Evolutionary conservation across 2,113 vertebrate species (phyloP), one percentile per base, ranked within the genome.

Genomic region (Calidris pygmaea): DNA sequence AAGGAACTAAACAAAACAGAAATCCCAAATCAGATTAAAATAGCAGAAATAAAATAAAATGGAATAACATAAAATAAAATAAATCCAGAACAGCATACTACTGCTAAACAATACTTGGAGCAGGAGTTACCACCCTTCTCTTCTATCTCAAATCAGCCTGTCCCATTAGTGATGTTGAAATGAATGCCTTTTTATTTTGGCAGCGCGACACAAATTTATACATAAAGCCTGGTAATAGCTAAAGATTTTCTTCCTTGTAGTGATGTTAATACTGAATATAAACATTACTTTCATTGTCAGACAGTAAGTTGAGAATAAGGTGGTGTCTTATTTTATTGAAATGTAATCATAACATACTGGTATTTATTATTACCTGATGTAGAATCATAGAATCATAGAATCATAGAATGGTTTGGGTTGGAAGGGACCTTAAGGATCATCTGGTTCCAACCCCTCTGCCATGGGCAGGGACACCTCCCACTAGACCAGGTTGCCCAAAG

Each of bases 211-310:
- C 1, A 2, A 70, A 52, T 87, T 91, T 95, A 67, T 87, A 59
- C 35, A 52, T 58, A 81, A 84, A 62, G 4, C 18, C 35, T 52
- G n/a, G 23, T 79, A 93, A 82, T 86, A 96, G 71, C 21, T 65
- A 81, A 96, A 95, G 20, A 77, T 78, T 91, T 95, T 62, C 92
- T 92, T 91, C 67, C 72, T 93, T 53, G 93, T 96, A 92, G 32
- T 77, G 83, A 68, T 83, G 66, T 45, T 85, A 72, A 93, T 35
- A 39, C 43, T 94, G 66, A 91, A 41, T 80, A 89, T 73, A 85
- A 96, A 91, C 70, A 67, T 81, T 82, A 71, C 39, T 34, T 94
- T 96, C 53, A 96, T 92, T 95, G 81, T 66, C 34, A 90, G 23
- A 34, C 74, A 52, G 41, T 53, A 77, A 56, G 37, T 32, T 77